Evolutionary conservation across 2,888 invertebrate genomes (phyloP), one percentile per base, ranked within the genome.

Genomic region (Vanessa cardui): DNA sequence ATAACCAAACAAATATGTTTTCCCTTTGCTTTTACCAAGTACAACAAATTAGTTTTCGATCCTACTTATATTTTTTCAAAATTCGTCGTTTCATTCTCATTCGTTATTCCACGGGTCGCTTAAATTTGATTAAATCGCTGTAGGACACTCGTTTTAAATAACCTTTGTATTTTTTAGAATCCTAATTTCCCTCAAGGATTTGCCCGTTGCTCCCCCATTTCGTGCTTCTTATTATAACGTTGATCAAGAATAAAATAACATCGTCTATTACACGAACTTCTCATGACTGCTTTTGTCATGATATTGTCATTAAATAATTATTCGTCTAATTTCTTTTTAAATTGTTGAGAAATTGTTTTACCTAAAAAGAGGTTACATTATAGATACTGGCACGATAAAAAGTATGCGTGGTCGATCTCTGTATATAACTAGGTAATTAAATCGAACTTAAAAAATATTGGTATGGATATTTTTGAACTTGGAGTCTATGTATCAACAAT

Each of bases 171-270:
- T 73, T 69, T 68, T 62, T 26, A 62, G 66, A 64, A 58, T 62
- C 63, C 69, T 70, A 70, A 72, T 74, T 72, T 72, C 68, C 70
- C 66, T 52, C 46, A 68, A 71, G 70, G 70, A 66, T 74, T 72
- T 72, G 64, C 66, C 64, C 16, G 12, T 56, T 26, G 66, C 46
- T 60, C 49, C 46, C 66, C 52, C 47, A 52, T 7, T 65, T 71
- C 68, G 69, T 73, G 61, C 71, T 26, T 18, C 47, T 56, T 31
- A 61, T 66, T 73, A 64, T 73, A 68, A 72, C 68, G 72, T 65
- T 67, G 68, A 66, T 74, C 63, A 72, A 71, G 66, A 69, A 70
- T 62, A 64, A 69, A 68, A 68, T 66, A 61, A 39, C 26, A 31
- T 9, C 59, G 21, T 33, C 39, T 50, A 59, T 63, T 18, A 21